phyloP scores from a whole-genome alignment of 2,113 vertebrate genomes.

The Solea senegalensis region DNA sequence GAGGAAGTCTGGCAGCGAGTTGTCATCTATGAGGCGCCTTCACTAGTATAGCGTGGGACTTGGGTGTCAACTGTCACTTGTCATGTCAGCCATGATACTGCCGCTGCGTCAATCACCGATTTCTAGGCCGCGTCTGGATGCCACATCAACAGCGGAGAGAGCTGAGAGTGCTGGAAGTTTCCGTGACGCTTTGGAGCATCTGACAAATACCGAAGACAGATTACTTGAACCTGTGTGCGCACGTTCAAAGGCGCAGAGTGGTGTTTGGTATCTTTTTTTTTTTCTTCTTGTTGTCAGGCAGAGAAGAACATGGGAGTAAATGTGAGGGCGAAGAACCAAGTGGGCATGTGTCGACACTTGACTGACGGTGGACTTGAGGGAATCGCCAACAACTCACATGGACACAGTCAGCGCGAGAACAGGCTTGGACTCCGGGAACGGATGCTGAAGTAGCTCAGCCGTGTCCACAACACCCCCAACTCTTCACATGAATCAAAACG shows the following conservation, averaged over 20 bases:
- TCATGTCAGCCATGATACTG: conserved; percentile 60
- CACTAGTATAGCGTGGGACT: conserved; percentile 35
- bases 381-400: conserved; percentile 27
- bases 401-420: conserved; percentile 4
- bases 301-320: conserved; percentile 13
- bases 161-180: conserved; percentile 35
- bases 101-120: conserved; percentile 54
- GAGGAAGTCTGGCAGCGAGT: conserved; percentile 9
- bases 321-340: conserved; percentile 3
- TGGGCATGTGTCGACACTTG: conserved; percentile 36
- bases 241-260: neutral
- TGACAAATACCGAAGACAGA: conserved; percentile 6
- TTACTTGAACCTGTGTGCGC: neutral
- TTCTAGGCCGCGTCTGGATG: conserved; percentile 23
- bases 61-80: conserved; percentile 59
- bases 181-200: conserved; percentile 15
- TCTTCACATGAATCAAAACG: conserved; percentile 47
- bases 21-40: conserved; percentile 35
- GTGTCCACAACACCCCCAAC: conserved; percentile 13
- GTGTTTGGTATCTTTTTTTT: neutral
- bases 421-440: conserved; percentile 19
- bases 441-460: conserved; percentile 1
- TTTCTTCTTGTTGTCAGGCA: conserved; percentile 24
- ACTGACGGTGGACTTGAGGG: conserved; percentile 38
- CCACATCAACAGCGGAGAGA: conserved; percentile 33